phyloP scores from a whole-genome alignment of 2,888 invertebrate species.

The Dolomedes plantarius region DNA sequence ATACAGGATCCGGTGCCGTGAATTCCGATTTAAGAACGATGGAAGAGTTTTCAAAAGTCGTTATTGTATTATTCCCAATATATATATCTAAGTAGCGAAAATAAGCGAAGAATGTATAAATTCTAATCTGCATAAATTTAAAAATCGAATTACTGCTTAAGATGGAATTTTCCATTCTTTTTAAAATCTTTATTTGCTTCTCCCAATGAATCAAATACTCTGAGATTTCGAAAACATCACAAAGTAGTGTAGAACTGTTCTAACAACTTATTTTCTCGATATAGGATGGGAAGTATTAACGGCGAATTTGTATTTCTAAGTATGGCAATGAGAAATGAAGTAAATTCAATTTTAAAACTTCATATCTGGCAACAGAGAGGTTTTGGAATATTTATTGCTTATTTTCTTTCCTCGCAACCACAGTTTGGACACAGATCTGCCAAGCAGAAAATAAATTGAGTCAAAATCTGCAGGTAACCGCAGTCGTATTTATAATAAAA shows the following conservation, averaged over 20 bases:
- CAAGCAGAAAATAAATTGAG: too few species aligned
- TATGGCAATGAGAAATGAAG: neutral
- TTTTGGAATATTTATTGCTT: neutral
- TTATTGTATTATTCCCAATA: conserved; percentile 6
- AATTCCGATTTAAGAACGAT: conserved; percentile 1
- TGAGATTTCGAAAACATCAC: neutral
- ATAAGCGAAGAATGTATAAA: conserved; percentile 12
- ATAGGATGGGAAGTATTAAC: neutral
- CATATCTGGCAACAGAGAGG: neutral
- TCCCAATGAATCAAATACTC: neutral
- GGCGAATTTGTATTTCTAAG: conserved; percentile 1
- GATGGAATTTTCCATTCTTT: conserved; percentile 10
- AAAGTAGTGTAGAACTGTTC: neutral
- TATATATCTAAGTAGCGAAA: conserved; percentile 1
- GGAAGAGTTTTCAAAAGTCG: neutral
- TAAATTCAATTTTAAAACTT: neutral
- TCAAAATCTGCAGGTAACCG: too few species aligned
- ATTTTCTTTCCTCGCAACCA: too few species aligned
- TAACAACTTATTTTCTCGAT: neutral
- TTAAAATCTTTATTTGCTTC: conserved; percentile 1
- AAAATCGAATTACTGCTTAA: neutral
- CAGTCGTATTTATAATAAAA: too few species aligned
- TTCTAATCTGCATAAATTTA: conserved; percentile 8
- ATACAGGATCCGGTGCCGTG: neutral
- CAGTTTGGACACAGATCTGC: too few species aligned